Evolutionary conservation across 2,888 invertebrate genomes (phyloP), one percentile per base, ranked within the genome.

Genomic region (Megaustenia siamemsis): DNA sequence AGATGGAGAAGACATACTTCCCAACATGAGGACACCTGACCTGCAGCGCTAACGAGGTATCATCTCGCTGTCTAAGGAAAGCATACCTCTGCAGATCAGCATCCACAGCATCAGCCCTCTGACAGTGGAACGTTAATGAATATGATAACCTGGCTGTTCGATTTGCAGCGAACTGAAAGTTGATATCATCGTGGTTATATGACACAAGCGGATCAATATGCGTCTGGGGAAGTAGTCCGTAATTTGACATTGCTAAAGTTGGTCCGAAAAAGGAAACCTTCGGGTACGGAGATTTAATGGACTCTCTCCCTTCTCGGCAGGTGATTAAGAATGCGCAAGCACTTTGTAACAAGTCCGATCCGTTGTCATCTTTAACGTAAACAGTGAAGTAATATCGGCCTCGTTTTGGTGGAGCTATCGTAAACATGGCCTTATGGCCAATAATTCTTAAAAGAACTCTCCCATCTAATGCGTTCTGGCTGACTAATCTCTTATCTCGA

Each of bases 361-460:
- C 89, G 92, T 93, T 93, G 40, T 92, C 91, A 56, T 92, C 91
- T 78, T 92, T 92, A 6, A 93, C 93, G 86, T 90, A 94, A 28
- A 94, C 91, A 85, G 95, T 94, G 79, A 95, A 93, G 87, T 93
- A 93, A 88, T 94, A 95, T 79, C 91, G 88, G 10, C 94, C 94
- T 10, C 93, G 90, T 81, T 92, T 90, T 0, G 94, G 94, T 0
- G 94, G 94, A 18, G 92, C 91, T 1, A 94, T 92, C 8, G 92
- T 91, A 86, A 95, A 94, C 68, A 93, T 91, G 49, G 92, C 92
- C 75, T 91, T 91, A 78, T 92, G 90, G 6, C 91, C 91, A 4
- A 92, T 89, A 66, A 90, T 92, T 60, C 93, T 87, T 18, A 93
- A 86, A 88, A 93, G 87, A 1, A 91, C 90, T 8, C 92, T 87